A percentile compares a stretch with the other conserved stretches of the same genome.
Conservation (phyloP, 2,888 invertebrate species). For the Pristionchus arcanus region DNA sequence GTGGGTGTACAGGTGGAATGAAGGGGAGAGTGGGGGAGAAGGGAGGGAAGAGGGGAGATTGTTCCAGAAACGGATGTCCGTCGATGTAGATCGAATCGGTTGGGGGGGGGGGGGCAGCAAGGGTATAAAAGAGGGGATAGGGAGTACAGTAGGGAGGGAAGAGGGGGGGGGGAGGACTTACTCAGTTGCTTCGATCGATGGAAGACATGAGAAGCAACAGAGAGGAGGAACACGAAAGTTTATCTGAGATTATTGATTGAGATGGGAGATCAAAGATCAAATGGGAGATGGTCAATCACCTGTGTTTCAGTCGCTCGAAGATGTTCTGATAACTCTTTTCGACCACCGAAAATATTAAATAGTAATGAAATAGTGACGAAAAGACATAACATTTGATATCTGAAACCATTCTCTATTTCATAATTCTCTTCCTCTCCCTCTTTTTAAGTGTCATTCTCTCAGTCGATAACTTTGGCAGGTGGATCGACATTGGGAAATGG, state of each 20-base stretch:
- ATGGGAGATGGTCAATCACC: slow-evolving; percentile 54
- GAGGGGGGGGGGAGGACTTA: slow-evolving; percentile 52
- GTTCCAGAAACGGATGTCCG: too few relatives aligned
- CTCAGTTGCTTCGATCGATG: slow-evolving; percentile 63
- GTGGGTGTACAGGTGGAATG: not conserved
- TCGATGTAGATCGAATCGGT: too few relatives aligned
- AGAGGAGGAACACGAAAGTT: slow-evolving; percentile 67
- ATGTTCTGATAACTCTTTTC: slow-evolving; percentile 72
- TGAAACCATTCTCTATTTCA: not conserved
- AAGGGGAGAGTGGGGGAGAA: not conserved
- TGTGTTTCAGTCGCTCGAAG: slow-evolving; percentile 61
- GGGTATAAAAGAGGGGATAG: too few relatives aligned
- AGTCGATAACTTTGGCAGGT: not conserved
- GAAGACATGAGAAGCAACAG: slow-evolving; percentile 66
- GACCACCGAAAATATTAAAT: slow-evolving; percentile 75
- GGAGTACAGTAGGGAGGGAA: not conserved
- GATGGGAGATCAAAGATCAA: slow-evolving; percentile 58
- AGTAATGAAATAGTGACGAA: slow-evolving; percentile 76
- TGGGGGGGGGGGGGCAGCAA: too few relatives aligned
- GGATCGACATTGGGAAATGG: not conserved
- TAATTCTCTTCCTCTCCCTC: not conserved
- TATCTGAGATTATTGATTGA: slow-evolving; percentile 59
- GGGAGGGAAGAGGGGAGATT: not conserved
- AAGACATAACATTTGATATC: slow-evolving; percentile 74
- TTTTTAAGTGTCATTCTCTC: not conserved